These are phyloP conservation scores for Crocallis elinguaria DNA, from an alignment of 2,888 invertebrate genomes.

Conservation along the genomic window DNA sequence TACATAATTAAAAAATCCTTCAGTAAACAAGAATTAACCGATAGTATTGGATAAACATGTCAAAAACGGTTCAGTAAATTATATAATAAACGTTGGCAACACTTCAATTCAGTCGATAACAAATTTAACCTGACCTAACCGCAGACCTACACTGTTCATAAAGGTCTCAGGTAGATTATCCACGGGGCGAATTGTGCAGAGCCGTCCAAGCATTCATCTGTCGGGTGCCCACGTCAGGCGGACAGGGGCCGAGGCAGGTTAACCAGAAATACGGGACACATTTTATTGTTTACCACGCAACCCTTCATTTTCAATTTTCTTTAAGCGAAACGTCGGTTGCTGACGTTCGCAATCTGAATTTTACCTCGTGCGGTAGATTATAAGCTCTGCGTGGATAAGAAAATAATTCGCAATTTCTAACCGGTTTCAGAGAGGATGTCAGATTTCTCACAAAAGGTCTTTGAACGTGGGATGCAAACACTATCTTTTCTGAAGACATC, in stretches of 20 bases:
- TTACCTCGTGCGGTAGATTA: constrained; percentile 21
- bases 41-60: no score
- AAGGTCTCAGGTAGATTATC: constrained; percentile 27
- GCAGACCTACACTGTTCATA: constrained; percentile 17
- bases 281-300: constrained; percentile 45
- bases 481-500: not conserved
- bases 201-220: constrained; percentile 35
- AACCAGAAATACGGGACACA: constrained; percentile 39
- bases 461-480: not conserved
- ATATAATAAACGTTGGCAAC: not conserved
- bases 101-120: not conserved
- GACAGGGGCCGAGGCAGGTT: constrained; percentile 38
- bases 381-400: constrained; percentile 24
- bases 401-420: constrained; percentile 26
- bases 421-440: constrained; percentile 3
- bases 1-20: no score
- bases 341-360: constrained; percentile 31
- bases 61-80: no score
- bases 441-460: not conserved
- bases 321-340: constrained; percentile 33
- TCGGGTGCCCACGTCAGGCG: constrained; percentile 35
- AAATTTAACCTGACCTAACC: constrained; percentile 16
- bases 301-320: constrained; percentile 46
- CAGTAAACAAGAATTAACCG: no score
- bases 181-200: constrained; percentile 25